Evolutionary conservation across 1,140 invertebrate species (phyloP).

Genomic region (Meloidogyne exigua): DNA sequence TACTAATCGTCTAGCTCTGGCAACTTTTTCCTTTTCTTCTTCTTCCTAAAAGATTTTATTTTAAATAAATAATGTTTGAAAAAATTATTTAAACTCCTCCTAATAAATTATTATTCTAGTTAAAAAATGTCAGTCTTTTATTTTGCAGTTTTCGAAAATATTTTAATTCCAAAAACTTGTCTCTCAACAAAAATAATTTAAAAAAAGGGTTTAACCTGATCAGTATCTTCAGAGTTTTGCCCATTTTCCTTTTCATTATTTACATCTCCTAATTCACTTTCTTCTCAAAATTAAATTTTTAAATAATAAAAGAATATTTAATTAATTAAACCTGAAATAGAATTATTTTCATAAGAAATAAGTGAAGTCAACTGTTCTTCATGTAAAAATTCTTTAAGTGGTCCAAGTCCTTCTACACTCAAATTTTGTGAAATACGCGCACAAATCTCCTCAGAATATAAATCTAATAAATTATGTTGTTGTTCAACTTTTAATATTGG

Average conservation of each 20-base stretch:
- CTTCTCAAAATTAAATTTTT: neutral
- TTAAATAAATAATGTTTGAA: neutral
- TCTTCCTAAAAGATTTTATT: neutral
- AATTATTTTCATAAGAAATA: neutral
- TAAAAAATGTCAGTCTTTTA: too few relatives aligned
- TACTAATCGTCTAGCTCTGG: neutral
- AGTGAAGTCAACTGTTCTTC: neutral
- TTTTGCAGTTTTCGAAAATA: too few relatives aligned
- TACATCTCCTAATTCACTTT: neutral
- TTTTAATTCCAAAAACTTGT: too few relatives aligned
- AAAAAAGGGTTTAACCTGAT: neutral
- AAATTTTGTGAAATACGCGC: slow-evolving; percentile 13
- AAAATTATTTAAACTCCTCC: too few relatives aligned
- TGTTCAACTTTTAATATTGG: slow-evolving; percentile 15
- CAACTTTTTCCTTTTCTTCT: slow-evolving; percentile 1
- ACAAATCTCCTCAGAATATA: slow-evolving; percentile 20
- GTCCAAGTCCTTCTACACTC: neutral
- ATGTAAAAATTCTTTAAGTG: slow-evolving; percentile 12
- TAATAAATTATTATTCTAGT: too few relatives aligned
- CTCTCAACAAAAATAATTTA: too few relatives aligned
- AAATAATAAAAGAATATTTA: too few relatives aligned
- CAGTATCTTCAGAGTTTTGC: neutral
- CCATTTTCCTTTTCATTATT: neutral
- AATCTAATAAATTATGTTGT: slow-evolving; percentile 21
- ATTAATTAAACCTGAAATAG: too few relatives aligned